Evolutionary conservation across 2,888 invertebrate genomes (phyloP).

Genomic region (Taenaris catops): DNA sequence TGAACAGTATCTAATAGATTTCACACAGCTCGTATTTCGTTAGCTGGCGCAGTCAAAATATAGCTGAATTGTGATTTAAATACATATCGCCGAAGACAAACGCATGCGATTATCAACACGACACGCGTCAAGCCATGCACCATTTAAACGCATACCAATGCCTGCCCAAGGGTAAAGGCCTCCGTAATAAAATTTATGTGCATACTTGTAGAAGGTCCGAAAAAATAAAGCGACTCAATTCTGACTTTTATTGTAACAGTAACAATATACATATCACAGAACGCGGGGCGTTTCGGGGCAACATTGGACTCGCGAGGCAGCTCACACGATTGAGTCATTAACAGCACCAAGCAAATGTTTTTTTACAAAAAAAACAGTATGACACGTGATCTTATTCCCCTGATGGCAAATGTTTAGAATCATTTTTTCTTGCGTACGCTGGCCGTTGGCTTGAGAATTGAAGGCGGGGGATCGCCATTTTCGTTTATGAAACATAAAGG

Average conservation of each 20-base stretch:
- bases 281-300: slow-evolving; percentile 78
- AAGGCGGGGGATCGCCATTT: slow-evolving; percentile 75
- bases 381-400: slow-evolving; percentile 10
- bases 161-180: slow-evolving; percentile 46
- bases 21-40: no score
- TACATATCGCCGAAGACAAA: slow-evolving; percentile 49
- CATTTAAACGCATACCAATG: slow-evolving; percentile 60
- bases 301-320: slow-evolving; percentile 54
- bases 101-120: slow-evolving; percentile 64
- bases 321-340: slow-evolving; percentile 43
- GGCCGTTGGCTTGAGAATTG: slow-evolving; percentile 72
- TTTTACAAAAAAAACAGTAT: slow-evolving; percentile 40
- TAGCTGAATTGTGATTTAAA: slow-evolving; percentile 28
- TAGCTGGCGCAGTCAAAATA: slow-evolving; percentile 45
- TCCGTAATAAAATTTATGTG: slow-evolving; percentile 38
- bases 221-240: slow-evolving; percentile 55
- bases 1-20: slow-evolving; percentile 14
- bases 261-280: slow-evolving; percentile 79
- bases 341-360: slow-evolving; percentile 53
- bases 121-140: slow-evolving; percentile 70
- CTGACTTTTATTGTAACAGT: slow-evolving; percentile 75
- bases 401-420: slow-evolving; percentile 25
- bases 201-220: slow-evolving; percentile 48
- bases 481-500: slow-evolving; percentile 85
- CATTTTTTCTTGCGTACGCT: slow-evolving; percentile 77